phyloP scores from a whole-genome alignment of 2,113 vertebrate species.

The Cyanoderma ruficeps region DNA sequence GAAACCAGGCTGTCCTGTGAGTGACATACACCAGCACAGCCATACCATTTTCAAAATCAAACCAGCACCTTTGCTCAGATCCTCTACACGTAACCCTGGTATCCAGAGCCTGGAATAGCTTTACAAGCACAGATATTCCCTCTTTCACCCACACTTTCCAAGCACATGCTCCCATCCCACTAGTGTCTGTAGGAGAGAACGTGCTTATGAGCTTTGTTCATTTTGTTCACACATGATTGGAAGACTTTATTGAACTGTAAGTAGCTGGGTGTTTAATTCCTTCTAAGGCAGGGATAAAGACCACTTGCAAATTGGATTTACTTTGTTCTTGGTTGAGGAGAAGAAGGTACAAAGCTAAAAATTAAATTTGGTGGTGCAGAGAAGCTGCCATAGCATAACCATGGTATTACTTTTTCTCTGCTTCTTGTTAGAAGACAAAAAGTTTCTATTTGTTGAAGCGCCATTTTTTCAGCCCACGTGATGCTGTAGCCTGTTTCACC shows the following conservation, averaged over 20 bases:
- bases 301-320: background rate
- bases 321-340: constrained; percentile 1
- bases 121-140: background rate
- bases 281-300: background rate
- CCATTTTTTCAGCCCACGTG: background rate
- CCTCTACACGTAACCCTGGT: background rate
- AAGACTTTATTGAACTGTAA: background rate
- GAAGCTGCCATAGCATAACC: background rate
- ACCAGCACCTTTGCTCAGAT: background rate
- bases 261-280: constrained; percentile 3
- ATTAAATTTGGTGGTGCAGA: background rate
- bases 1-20: background rate
- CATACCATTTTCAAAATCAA: background rate
- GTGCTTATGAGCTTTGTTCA: background rate
- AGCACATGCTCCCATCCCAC: background rate
- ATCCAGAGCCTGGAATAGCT: background rate
- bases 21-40: background rate
- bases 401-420: background rate
- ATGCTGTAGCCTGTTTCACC: background rate
- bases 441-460: background rate
- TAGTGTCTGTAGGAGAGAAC: background rate
- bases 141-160: background rate
- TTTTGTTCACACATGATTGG: background rate
- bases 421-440: background rate
- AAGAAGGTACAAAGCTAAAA: background rate